Percentiles rank a stretch among this genome's conserved stretches.
Evolutionary conservation across 2,113 vertebrate species (phyloP).

Genomic region (Mustela lutreola): DNA sequence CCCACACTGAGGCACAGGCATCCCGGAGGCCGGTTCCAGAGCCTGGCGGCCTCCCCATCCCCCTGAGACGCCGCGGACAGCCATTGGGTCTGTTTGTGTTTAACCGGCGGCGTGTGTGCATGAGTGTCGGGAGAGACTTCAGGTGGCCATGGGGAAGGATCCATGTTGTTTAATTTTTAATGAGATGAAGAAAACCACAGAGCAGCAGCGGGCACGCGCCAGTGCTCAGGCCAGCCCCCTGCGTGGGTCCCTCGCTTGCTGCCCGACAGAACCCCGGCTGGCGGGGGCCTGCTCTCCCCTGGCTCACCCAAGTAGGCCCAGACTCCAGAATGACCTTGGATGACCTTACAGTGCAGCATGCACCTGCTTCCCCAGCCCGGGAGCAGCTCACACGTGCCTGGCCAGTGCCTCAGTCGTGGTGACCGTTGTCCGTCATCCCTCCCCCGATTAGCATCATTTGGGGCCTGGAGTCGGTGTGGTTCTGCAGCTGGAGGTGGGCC

Average conservation of each 20-base stretch:
- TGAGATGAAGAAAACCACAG: background rate
- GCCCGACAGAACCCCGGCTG: fast-evolving
- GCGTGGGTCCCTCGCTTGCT: background rate
- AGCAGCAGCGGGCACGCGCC: fast-evolving
- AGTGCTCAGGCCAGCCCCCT: background rate
- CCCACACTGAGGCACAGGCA: no score
- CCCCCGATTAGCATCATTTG: fast-evolving
- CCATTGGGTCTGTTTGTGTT: no score
- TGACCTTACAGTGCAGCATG: background rate
- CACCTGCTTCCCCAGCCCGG: background rate
- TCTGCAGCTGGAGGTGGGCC: background rate
- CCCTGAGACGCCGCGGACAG: no score
- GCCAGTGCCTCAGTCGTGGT: background rate
- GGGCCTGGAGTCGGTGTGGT: background rate
- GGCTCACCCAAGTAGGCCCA: background rate
- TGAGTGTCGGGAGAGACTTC: background rate
- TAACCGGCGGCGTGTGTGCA: no score
- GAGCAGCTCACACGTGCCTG: fast-evolving
- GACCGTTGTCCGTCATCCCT: background rate
- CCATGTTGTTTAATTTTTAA: background rate
- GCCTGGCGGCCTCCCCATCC: no score
- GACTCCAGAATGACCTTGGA: no score
- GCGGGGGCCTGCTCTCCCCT: background rate
- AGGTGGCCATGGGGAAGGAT: background rate
- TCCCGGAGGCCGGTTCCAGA: no score